Conservation (phyloP, 2,113 vertebrate genomes). For the Oryzias curvinotus region DNA sequence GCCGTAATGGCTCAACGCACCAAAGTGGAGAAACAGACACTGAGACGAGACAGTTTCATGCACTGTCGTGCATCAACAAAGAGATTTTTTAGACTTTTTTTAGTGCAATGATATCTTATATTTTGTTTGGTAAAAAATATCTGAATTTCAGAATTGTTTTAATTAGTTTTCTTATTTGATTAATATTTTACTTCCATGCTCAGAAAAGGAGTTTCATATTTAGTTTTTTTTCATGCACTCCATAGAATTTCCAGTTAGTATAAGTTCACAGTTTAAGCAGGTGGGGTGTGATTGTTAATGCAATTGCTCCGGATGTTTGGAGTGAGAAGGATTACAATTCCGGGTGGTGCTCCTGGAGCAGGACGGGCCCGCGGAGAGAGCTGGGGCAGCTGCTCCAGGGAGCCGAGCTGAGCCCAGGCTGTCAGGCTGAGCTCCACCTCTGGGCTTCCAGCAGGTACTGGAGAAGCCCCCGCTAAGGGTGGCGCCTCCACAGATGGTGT, state of each 20-base stretch:
- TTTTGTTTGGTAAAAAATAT: slow-evolving; percentile 60
- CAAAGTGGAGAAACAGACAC: slow-evolving; percentile 60
- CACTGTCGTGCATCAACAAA: slow-evolving; percentile 63
- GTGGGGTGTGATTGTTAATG: slow-evolving; percentile 57
- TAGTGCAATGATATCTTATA: slow-evolving; percentile 55
- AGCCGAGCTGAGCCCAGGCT: slow-evolving; percentile 63
- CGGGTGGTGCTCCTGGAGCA: slow-evolving; percentile 69
- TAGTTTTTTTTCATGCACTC: slow-evolving; percentile 41
- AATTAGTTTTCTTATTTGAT: slow-evolving; percentile 41
- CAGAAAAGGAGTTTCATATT: slow-evolving; percentile 57
- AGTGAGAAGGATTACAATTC: slow-evolving; percentile 70
- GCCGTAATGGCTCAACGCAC: slow-evolving; percentile 77
- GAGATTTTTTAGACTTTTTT: slow-evolving; percentile 52
- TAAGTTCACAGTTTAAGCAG: slow-evolving; percentile 58
- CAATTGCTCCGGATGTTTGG: slow-evolving; percentile 58
- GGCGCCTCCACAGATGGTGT: slow-evolving; percentile 57
- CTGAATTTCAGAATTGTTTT: slow-evolving; percentile 69
- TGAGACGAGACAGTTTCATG: slow-evolving; percentile 59
- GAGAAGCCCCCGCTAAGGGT: slow-evolving; percentile 47
- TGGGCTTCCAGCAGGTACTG: slow-evolving; percentile 72
- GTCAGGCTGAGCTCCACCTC: slow-evolving; percentile 74
- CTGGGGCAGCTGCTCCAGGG: slow-evolving; percentile 68
- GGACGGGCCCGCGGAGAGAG: slow-evolving; percentile 66
- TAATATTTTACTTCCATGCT: slow-evolving; percentile 68
- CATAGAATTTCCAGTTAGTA: slow-evolving; percentile 26